phyloP scores from a whole-genome alignment of 2,888 invertebrate species.

The Cryptus viduatorius region DNA sequence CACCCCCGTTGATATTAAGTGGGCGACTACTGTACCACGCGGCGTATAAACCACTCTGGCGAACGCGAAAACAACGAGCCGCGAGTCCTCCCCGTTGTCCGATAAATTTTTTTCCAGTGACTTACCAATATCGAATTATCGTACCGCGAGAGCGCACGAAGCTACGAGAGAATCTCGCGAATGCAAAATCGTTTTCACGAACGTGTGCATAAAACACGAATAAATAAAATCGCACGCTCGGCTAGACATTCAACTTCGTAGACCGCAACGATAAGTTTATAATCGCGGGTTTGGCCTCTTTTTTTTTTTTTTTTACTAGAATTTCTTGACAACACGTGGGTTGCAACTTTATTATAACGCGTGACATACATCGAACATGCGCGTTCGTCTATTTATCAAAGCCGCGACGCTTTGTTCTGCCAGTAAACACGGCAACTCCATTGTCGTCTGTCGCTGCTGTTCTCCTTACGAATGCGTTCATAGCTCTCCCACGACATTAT shows the following conservation, averaged over 20 bases:
- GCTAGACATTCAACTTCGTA: neutral
- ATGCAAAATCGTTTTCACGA: neutral
- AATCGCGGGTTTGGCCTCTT: constrained; percentile 19
- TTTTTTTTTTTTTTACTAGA: neutral
- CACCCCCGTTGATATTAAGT: neutral
- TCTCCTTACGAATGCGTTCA: constrained; percentile 1
- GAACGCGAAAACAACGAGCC: neutral
- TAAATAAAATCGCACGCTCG: neutral
- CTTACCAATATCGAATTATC: constrained; percentile 1
- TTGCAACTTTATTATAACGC: constrained; percentile 47
- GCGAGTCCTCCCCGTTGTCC: neutral
- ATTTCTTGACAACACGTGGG: neutral
- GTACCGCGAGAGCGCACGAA: neutral
- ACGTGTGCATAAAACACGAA: neutral
- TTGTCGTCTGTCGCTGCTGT: neutral
- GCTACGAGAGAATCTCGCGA: neutral
- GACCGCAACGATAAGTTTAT: constrained; percentile 22
- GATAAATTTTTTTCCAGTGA: neutral
- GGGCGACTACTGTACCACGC: neutral
- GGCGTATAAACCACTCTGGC: neutral
- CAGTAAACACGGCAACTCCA: neutral
- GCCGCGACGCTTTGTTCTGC: neutral
- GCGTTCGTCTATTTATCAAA: constrained; percentile 46
- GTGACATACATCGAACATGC: constrained; percentile 38
- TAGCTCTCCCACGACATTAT: constrained; percentile 12